phyloP scores from a whole-genome alignment of 2,113 vertebrate genomes.

The Brachyhypopomus gauderio region DNA sequence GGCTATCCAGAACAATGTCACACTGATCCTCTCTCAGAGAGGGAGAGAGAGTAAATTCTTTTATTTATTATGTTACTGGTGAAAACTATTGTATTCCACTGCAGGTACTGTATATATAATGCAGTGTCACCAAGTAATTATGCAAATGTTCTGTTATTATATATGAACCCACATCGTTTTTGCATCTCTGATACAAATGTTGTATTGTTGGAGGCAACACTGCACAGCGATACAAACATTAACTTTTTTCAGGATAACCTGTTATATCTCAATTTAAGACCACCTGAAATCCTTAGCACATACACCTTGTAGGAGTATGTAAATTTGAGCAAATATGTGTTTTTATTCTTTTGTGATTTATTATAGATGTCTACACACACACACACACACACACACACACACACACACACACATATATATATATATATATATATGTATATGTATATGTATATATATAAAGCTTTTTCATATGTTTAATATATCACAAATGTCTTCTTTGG shows the following conservation, averaged over 20 bases:
- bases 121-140: constrained; percentile 11
- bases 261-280: not conserved
- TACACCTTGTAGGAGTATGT: not conserved
- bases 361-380: not conserved
- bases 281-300: constrained; percentile 19
- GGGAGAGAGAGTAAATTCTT: not conserved
- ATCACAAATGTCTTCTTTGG: not conserved
- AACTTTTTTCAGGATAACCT: not conserved
- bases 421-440: too few relatives aligned
- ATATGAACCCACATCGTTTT: not conserved
- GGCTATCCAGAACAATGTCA: not conserved
- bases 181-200: not conserved
- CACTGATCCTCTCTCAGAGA: not conserved
- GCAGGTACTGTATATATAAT: not conserved
- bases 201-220: not conserved
- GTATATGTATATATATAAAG: not conserved
- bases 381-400: too few relatives aligned
- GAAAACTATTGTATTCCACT: not conserved
- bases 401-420: too few relatives aligned
- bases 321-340: not conserved
- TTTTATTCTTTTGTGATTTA: not conserved
- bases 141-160: constrained; percentile 13
- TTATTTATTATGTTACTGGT: not conserved
- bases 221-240: not conserved
- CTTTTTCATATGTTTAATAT: not conserved